Evolutionary conservation across 1,140 invertebrate species (phyloP).

Genomic region (Tyrophagus putrescentiae): DNA sequence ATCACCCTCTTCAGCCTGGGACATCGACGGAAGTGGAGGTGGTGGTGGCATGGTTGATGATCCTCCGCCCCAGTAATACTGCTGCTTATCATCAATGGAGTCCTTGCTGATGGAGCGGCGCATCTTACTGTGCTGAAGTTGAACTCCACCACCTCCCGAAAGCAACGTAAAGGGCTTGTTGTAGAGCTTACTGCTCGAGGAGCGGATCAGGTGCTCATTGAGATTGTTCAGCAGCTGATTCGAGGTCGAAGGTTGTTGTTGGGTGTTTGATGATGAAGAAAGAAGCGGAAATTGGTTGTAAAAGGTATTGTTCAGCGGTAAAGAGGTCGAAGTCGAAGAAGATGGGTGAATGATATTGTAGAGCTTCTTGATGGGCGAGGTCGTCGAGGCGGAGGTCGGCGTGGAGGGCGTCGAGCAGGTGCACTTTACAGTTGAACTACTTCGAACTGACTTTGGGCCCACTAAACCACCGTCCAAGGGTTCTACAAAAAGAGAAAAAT

Average conservation of each 20-base stretch:
- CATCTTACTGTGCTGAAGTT: slow-evolving; percentile 1
- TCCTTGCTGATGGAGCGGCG: slow-evolving; percentile 5
- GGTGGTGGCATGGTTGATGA: too few species aligned
- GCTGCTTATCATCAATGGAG: slow-evolving; percentile 12
- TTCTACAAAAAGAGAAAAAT: too few species aligned
- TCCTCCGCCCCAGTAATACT: too few species aligned
- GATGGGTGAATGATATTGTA: neutral
- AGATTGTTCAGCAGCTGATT: neutral
- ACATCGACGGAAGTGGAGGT: too few species aligned
- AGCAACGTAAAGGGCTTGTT: slow-evolving; percentile 1
- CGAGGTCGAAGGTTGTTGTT: neutral
- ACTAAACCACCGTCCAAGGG: too few species aligned
- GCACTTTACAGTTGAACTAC: too few species aligned
- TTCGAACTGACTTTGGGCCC: too few species aligned
- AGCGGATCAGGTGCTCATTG: neutral
- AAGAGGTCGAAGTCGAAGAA: neutral
- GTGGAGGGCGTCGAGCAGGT: too few species aligned
- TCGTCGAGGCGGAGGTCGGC: too few species aligned
- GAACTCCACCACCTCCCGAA: too few species aligned
- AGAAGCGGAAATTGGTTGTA: neutral
- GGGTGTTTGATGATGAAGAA: neutral
- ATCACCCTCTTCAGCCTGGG: too few species aligned
- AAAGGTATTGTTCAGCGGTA: neutral
- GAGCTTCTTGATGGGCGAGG: slow-evolving; percentile 1
- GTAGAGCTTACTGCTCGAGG: neutral